Percentiles rank a stretch among this genome's conserved stretches.
phyloP scores from a whole-genome alignment of 1,140 invertebrate species.

The Nasonia vitripennis region DNA sequence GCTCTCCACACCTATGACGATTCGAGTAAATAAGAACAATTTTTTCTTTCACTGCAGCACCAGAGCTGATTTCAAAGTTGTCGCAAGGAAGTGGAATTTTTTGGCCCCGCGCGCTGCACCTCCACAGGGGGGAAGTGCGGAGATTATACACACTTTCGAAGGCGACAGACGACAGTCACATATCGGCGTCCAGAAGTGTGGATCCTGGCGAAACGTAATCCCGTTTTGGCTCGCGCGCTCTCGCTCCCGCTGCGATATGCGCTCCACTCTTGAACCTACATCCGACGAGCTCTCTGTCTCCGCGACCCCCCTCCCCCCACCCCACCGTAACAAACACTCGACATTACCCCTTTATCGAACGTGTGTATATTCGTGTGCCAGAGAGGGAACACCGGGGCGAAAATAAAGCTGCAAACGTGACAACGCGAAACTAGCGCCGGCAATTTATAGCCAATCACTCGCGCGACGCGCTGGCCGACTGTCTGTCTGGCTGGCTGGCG shows the following conservation, averaged over 20 bases:
- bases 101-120: no score
- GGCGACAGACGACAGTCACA: slow-evolving; percentile 2
- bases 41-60: background rate
- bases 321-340: background rate
- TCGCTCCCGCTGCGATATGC: background rate
- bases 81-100: no score
- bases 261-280: background rate
- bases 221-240: slow-evolving; percentile 7
- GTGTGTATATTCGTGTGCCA: background rate
- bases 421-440: slow-evolving; percentile 11
- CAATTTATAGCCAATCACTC: slow-evolving; percentile 23
- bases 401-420: slow-evolving; percentile 22
- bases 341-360: background rate
- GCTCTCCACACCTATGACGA: no score
- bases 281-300: background rate
- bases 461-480: background rate
- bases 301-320: no score
- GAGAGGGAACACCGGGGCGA: background rate
- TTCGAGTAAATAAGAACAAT: background rate
- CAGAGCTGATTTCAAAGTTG: no score
- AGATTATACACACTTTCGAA: no score
- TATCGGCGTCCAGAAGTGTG: slow-evolving; percentile 24
- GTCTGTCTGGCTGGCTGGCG: background rate
- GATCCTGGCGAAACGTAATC: slow-evolving; percentile 27
- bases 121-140: no score